Evolutionary conservation across 2,113 vertebrate species (phyloP), one percentile per base, ranked within the genome.

Genomic region (Lophotis ruficrista): DNA sequence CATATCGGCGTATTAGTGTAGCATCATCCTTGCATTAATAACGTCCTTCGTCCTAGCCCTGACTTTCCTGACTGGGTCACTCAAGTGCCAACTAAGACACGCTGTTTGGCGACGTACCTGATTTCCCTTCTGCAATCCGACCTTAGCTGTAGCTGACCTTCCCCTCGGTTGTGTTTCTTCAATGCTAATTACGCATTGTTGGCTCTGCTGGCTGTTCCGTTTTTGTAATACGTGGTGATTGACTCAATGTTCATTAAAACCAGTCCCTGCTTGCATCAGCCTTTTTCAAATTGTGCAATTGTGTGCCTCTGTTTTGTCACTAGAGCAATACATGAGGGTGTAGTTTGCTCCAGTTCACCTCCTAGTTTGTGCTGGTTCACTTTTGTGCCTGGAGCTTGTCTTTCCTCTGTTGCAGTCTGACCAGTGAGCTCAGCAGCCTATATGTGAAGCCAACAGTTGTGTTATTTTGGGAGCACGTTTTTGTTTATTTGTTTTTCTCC

Each of bases 1-100:
- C 0, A 0, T 25, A 23, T 16, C 0, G 2, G 23, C 1, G 4
- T 9, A 21, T 72, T 68, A 24, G 27, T 1, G 0, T 31, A 50
- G 60, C 38, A 66, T 56, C 41, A 30, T 56, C 23, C 21, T 79
- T 65, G 13, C 21, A 24, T 3, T 33, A 82, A 14, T 6, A 5
- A 7, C 1, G 0, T 54, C 35, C 45, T 77, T 73, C 2, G 1
- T 57, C 45, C 16, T 24, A 56, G 48, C 27, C 38, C 53, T 48
- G 43, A 10, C 30, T 50, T 73, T 75, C 58, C n/a, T 75, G n/a
- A 20, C 24, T 20, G 62, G 33, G 43, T n/a, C 16, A 9, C 4
- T 7, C 51, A 21, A 73, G 27, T 60, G 89, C 47, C 83, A 43
- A 5, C 30, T 65, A n/a, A 47, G 35, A 56, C n/a, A 14, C 21